Conservation (phyloP, 2,797 vertebrate genomes). For the Pangasius larnaudii region DNA sequence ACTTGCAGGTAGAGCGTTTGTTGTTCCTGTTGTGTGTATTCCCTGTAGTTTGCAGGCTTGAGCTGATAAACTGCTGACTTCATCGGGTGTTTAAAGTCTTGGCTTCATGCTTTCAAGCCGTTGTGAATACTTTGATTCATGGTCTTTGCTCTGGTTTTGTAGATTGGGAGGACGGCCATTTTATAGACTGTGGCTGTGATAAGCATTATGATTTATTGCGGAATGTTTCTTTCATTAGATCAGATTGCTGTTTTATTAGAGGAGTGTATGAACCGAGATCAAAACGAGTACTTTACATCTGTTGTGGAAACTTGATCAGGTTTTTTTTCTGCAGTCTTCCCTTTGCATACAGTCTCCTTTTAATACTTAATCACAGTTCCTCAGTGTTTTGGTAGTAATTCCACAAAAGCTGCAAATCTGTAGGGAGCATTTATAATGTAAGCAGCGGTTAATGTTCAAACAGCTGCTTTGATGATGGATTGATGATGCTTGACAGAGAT, state of each 20-base stretch:
- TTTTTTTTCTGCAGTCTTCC: not conserved
- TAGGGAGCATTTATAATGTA: conserved; percentile 11
- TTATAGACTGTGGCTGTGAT: not conserved
- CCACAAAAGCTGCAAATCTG: conserved; percentile 14
- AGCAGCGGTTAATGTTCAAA: conserved; percentile 6
- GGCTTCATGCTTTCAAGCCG: conserved; percentile 8
- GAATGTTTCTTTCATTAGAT: not conserved
- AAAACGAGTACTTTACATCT: not conserved
- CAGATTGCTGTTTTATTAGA: not conserved
- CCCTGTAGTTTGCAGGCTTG: conserved; percentile 12
- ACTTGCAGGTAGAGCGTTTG: not conserved
- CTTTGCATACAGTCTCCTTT: not conserved
- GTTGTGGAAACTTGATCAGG: not conserved
- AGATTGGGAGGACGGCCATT: not conserved
- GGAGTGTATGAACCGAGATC: not conserved
- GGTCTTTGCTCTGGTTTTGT: not conserved
- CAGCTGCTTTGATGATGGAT: conserved; percentile 10
- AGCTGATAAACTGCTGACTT: conserved; percentile 38
- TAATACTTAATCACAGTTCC: conserved; percentile 2
- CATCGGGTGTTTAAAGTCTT: conserved; percentile 24
- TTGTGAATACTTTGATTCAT: conserved; percentile 18
- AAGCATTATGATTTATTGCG: not conserved
- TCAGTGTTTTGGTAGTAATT: not conserved
- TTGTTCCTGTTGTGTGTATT: conserved; percentile 14
- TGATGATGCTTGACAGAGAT: conserved; percentile 12